phyloP scores from a whole-genome alignment of 2,797 vertebrate species.

The Gadopsis bispinosus region DNA sequence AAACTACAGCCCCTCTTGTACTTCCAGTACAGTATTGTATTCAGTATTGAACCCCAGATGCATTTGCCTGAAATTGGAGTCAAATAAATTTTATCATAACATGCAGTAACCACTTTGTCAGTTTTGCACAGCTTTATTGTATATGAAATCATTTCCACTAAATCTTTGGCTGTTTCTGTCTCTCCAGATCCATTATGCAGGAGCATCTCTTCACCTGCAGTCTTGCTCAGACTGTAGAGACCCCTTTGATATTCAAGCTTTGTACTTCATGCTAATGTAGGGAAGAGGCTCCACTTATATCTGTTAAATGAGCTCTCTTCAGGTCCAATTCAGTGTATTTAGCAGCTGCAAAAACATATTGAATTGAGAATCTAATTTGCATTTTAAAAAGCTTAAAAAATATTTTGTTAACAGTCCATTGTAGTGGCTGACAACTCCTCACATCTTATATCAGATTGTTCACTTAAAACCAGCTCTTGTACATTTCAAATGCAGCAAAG shows the following conservation, averaged over 20 bases:
- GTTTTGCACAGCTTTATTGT: background rate
- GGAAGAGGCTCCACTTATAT: slow-evolving; percentile 49
- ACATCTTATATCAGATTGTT: slow-evolving; percentile 22
- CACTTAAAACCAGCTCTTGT: slow-evolving; percentile 43
- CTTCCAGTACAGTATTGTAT: no score
- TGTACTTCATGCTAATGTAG: slow-evolving; percentile 48
- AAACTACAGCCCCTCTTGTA: slow-evolving; percentile 41
- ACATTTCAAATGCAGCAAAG: slow-evolving; percentile 42
- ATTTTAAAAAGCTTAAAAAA: slow-evolving; percentile 41
- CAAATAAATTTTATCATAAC: background rate
- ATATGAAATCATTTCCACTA: background rate
- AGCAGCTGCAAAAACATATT: slow-evolving; percentile 41
- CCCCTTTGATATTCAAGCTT: slow-evolving; percentile 48
- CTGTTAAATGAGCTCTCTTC: slow-evolving; percentile 49
- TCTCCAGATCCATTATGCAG: slow-evolving; percentile 44
- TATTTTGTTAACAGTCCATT: slow-evolving; percentile 14
- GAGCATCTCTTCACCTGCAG: slow-evolving; percentile 15
- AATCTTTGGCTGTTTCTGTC: slow-evolving; percentile 14
- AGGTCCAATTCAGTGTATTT: slow-evolving; percentile 33
- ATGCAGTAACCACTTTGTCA: background rate
- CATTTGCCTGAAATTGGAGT: background rate
- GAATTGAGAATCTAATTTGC: slow-evolving; percentile 42
- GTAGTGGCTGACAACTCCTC: slow-evolving; percentile 26
- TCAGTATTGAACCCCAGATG: no score
- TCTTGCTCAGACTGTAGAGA: slow-evolving; percentile 15